A percentile compares a stretch with the other conserved stretches of the same genome.
phyloP scores from a whole-genome alignment of 2,113 vertebrate species.

The Callipepla squamata region DNA sequence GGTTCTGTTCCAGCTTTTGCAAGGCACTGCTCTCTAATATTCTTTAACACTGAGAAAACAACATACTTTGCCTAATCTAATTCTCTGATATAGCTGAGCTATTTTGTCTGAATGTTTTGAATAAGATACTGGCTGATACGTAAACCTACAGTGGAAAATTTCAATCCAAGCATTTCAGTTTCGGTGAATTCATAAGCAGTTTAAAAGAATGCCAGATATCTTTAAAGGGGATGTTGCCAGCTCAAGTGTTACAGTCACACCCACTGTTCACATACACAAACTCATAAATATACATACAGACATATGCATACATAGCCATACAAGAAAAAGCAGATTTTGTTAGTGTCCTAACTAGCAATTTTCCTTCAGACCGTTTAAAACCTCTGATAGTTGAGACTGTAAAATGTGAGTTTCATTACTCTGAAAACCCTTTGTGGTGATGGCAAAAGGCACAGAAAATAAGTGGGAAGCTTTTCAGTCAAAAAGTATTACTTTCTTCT shows the following conservation, averaged over 20 bases:
- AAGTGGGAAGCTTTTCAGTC: neutral
- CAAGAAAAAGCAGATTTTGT: neutral
- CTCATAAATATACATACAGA: neutral
- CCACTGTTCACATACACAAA: neutral
- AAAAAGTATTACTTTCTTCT: neutral
- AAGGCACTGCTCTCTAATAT: conserved; percentile 1
- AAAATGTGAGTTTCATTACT: neutral
- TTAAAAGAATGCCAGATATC: neutral
- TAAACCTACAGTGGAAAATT: conserved; percentile 23
- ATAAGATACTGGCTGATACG: neutral
- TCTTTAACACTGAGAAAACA: conserved; percentile 45
- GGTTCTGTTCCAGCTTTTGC: conserved; percentile 36
- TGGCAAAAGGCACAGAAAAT: neutral
- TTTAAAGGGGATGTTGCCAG: neutral
- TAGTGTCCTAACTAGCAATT: neutral
- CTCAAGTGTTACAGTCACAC: neutral
- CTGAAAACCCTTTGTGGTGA: neutral
- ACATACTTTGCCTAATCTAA: conserved; percentile 33
- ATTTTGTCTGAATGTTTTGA: conserved; percentile 45
- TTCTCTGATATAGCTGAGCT: conserved; percentile 39
- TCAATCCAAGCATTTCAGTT: conserved; percentile 1
- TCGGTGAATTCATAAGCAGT: conserved; percentile 23
- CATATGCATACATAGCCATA: neutral
- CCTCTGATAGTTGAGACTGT: neutral
- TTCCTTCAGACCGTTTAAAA: neutral